Evolutionary conservation across 2,797 vertebrate genomes (phyloP), one percentile per base, ranked within the genome.

Genomic region (Syngnathus acus): DNA sequence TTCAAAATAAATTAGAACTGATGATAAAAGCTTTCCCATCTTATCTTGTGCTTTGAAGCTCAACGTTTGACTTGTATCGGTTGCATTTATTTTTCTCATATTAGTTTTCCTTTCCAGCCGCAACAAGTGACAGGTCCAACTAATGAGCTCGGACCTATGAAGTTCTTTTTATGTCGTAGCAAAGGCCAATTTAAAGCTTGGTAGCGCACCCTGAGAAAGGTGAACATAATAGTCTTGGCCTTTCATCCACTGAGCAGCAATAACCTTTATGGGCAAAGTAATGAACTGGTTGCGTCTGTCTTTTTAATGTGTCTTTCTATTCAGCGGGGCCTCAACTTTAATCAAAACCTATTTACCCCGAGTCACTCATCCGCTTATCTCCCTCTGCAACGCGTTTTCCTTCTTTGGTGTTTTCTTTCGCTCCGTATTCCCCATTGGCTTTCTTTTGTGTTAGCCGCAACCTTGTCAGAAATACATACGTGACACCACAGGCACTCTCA

Each of bases 341-440:
- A 87, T 88, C 84, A 88, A 87, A 88, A 82, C 77, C 79, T 87
- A 86, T 89, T 87, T 86, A 84, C 84, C 79, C 77, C 26, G 68
- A 87, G 80, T 88, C 87, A 86, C 83, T 88, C 85, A 85, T 85
- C 81, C 82, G 78, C 85, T 89, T 87, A 88, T 89, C 85, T 87
- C 74, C 65, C 68, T 14, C 66, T 21, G 72, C 77, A 79, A 86
- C 71, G 79, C 73, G 62, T 58, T 78, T 79, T 74, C 70, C 69
- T 72, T 62, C 60, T 60, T 64, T 65, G 65, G 42, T 58, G 64
- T 67, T 66, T 70, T 69, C 77, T 65, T 67, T 74, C 67, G 53
- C 55, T 70, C 76, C 65, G 40, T 69, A 65, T 77, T 68, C 80
- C 82, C 79, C 78, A 69, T 78, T 76, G 73, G 78, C 76, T 82